A percentile compares a stretch with the other conserved stretches of the same genome.
These are phyloP conservation scores for Erythrolamprus reginae DNA, from an alignment of 2,113 vertebrate genomes.

Conservation along the genomic window DNA sequence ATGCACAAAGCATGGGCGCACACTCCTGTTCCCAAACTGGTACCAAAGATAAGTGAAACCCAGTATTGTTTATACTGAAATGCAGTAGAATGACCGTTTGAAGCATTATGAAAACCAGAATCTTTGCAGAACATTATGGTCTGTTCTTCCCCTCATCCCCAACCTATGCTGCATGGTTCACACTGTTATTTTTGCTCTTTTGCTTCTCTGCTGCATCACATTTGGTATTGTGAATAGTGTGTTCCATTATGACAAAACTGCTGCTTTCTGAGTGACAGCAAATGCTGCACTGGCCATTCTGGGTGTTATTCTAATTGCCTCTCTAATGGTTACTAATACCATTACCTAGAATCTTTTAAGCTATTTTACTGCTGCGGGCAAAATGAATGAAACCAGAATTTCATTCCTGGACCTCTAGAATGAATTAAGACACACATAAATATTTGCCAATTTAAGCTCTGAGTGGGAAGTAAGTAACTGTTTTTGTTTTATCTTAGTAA, in stretches of 20 bases:
- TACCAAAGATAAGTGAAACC: too few relatives aligned
- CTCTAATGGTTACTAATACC: constrained; percentile 64
- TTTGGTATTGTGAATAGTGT: constrained; percentile 4
- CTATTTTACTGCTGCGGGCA: constrained; percentile 59
- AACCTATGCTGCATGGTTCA: background rate
- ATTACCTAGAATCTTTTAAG: constrained; percentile 60
- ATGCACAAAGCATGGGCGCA: too few relatives aligned
- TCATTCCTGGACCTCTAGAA: constrained; percentile 54
- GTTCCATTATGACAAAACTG: constrained; percentile 4
- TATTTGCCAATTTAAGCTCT: constrained; percentile 70
- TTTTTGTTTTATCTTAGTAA: constrained; percentile 75
- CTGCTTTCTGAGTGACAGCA: constrained; percentile 55
- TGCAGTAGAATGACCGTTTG: background rate
- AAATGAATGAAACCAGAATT: constrained; percentile 13
- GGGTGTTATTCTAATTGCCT: constrained; percentile 60
- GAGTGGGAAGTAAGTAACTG: constrained; percentile 68
- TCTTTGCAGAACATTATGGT: background rate
- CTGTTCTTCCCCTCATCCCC: background rate
- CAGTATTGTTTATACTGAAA: background rate
- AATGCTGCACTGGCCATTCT: constrained; percentile 52
- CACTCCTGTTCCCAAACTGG: too few relatives aligned
- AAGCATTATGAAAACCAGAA: background rate
- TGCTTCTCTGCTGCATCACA: constrained; percentile 17
- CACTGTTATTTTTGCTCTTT: background rate
- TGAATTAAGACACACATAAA: constrained; percentile 69